A percentile compares a stretch with the other conserved stretches of the same genome.
Evolutionary conservation across 2,797 vertebrate genomes (phyloP).

Genomic region (Poeciliopsis turneri): DNA sequence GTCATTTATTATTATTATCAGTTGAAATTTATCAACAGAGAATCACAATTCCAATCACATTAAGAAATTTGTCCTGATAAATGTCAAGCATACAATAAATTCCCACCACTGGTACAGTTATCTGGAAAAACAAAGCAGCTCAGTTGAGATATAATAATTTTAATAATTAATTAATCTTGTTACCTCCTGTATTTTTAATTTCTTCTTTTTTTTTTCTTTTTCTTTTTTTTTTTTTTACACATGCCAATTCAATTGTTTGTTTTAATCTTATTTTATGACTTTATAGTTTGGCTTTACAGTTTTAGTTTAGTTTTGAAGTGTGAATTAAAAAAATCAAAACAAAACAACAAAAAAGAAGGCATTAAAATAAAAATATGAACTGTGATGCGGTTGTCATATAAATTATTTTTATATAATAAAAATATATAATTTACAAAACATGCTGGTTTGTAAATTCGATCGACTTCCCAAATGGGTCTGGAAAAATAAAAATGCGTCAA

Average conservation of each 20-base stretch:
- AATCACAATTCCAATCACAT: too few species aligned
- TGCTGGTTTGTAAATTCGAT: not conserved
- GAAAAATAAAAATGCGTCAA: constrained; percentile 42
- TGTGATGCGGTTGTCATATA: not conserved
- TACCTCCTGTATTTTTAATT: not conserved
- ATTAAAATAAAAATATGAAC: not conserved
- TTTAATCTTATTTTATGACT: not conserved
- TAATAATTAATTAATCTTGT: not conserved
- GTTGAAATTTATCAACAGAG: too few species aligned
- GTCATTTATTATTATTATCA: too few species aligned
- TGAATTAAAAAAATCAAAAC: not conserved
- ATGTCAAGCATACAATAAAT: too few species aligned
- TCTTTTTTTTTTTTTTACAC: not conserved
- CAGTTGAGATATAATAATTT: not conserved
- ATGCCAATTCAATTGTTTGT: not conserved
- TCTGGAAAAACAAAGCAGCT: not conserved
- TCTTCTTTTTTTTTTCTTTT: too few species aligned
- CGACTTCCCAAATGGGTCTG: not conserved
- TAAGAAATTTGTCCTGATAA: too few species aligned
- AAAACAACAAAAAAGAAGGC: not conserved
- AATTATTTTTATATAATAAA: too few species aligned
- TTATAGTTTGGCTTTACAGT: not conserved
- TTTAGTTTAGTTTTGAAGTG: not conserved
- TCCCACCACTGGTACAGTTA: not conserved
- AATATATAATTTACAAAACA: too few species aligned